Evolutionary conservation across 2,888 invertebrate species (phyloP), one percentile per base, ranked within the genome.

Genomic region (Plagodis pulveraria): DNA sequence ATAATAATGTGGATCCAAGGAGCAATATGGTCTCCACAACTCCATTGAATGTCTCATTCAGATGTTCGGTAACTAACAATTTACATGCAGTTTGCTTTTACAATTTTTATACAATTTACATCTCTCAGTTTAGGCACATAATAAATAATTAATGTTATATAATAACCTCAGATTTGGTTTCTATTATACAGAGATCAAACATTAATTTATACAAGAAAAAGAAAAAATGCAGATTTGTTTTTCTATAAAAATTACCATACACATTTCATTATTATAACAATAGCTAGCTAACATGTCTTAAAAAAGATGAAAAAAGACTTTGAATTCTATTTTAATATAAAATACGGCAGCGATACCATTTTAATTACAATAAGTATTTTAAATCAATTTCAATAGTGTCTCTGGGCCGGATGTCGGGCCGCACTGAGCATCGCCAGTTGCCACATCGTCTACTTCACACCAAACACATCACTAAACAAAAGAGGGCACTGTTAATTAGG

Each of bases 401-500:
- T 89, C 87, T 90, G 84, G 82, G 86, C 86, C 84, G 66, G 85
- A 66, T 50, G 50, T 47, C 34, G 34, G 57, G 58, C 58, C 65
- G 62, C 62, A 35, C 46, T 57, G 53, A 61, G 63, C 66, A 58
- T 50, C 42, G 34, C 48, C 32, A 41, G 50, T 36, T 76, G 82
- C 78, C 77, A 76, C 79, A 78, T 79, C 71, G 78, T 81, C 78
- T 79, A 77, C 83, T 82, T 83, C 82, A 79, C 89, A 87, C 86
- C 84, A 79, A 84, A 86, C 92, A 89, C 89, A 54, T 89, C 91
- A 90, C 91, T 87, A 86, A 87, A 85, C 84, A 83, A 89, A 87
- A 90, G 88, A 88, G 91, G 91, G 88, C 91, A 90, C 92, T 94
- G 89, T 91, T 92, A 90, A 65, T 95, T 97, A 97, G 95, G 96